A percentile compares a stretch with the other conserved stretches of the same genome.
Evolutionary conservation across 2,888 invertebrate species (phyloP).

Genomic region (Platycheirus rosarum): DNA sequence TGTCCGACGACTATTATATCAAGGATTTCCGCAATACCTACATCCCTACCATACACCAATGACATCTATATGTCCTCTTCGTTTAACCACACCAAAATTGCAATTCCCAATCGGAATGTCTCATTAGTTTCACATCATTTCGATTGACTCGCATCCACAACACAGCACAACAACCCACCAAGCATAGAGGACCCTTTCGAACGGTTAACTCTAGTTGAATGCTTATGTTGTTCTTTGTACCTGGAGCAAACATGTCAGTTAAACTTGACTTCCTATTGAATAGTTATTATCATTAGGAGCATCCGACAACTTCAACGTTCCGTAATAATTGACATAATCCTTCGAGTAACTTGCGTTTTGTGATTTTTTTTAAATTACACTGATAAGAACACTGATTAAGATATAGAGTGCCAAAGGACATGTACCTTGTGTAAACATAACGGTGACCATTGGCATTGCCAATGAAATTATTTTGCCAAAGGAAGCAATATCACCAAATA

Average conservation of each 20-base stretch:
- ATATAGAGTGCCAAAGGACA: neutral
- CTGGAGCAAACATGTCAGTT: conserved; percentile 39
- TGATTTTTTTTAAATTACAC: conserved; percentile 42
- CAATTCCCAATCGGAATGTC: conserved; percentile 53
- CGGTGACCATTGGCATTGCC: conserved; percentile 2
- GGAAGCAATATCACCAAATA: conserved; percentile 1
- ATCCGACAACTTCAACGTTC: conserved; percentile 23
- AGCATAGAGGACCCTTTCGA: too few species aligned
- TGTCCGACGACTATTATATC: conserved; percentile 32
- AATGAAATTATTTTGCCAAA: conserved; percentile 36
- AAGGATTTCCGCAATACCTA: conserved; percentile 23
- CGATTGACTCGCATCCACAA: conserved; percentile 14
- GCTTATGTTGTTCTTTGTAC: neutral
- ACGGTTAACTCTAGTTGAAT: too few species aligned
- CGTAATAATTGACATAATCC: conserved; percentile 54
- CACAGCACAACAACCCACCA: neutral
- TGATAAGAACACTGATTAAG: neutral
- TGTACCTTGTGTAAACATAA: neutral
- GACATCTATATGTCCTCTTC: neutral
- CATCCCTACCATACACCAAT: conserved; percentile 16
- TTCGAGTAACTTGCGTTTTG: neutral
- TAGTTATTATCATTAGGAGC: conserved; percentile 44
- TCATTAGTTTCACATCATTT: conserved; percentile 73
- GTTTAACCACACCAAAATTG: conserved; percentile 20
- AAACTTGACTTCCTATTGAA: conserved; percentile 44